Evolutionary conservation across 2,113 vertebrate genomes (phyloP).

Genomic region (Cheirogaleus medius): DNA sequence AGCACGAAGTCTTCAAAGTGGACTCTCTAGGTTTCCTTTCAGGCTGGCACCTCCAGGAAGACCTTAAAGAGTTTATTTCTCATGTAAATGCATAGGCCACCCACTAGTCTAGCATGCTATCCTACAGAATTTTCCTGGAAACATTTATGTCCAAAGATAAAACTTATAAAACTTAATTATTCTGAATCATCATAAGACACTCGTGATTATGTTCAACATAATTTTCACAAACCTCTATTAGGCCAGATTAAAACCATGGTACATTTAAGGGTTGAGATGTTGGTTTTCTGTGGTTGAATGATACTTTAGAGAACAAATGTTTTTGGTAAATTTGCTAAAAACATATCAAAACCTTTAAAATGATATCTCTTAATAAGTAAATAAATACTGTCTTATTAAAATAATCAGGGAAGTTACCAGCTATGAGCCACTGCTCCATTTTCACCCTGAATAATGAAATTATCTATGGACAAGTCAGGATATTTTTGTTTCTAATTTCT

Average conservation of each 20-base stretch:
- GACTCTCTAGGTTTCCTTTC: neutral
- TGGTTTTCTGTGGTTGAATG: neutral
- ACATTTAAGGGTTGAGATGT: neutral
- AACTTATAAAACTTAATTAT: neutral
- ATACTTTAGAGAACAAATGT: neutral
- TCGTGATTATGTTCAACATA: neutral
- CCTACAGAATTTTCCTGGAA: neutral
- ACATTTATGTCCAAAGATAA: neutral
- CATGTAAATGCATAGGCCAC: neutral
- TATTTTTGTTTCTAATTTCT: constrained; percentile 37
- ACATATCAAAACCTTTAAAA: neutral
- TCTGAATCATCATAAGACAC: neutral
- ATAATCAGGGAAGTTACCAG: neutral
- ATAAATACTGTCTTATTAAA: constrained; percentile 4
- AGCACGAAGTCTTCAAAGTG: neutral
- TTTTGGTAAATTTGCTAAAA: neutral
- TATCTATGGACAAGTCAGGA: neutral
- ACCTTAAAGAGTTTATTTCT: neutral
- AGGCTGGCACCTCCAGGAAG: neutral
- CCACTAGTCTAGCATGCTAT: neutral
- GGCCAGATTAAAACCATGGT: neutral
- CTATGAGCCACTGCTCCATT: neutral
- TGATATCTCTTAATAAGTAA: neutral
- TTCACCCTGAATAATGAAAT: constrained; percentile 16
- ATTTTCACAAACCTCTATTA: neutral